These are phyloP conservation scores for Homarus americanus DNA, from an alignment of 1,140 invertebrate species.

Conservation along the genomic window DNA sequence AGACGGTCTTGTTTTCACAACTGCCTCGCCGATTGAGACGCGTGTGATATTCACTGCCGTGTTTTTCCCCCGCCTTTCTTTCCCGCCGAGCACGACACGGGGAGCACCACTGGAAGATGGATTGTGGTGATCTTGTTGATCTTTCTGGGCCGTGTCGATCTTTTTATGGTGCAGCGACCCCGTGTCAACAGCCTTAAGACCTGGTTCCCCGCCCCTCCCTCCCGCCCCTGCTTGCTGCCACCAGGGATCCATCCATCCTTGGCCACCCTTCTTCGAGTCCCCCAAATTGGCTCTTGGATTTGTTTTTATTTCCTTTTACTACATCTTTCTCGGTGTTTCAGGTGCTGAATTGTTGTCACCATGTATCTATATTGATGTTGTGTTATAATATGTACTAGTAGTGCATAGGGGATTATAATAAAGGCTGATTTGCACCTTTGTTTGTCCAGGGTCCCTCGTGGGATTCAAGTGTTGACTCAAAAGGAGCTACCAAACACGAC, in stretches of 20 bases:
- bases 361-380: slow-evolving; percentile 46
- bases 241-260: slow-evolving; percentile 65
- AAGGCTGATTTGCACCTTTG: slow-evolving; percentile 53
- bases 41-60: slow-evolving; percentile 27
- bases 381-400: not conserved
- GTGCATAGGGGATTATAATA: slow-evolving; percentile 38
- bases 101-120: slow-evolving; percentile 52
- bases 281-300: slow-evolving; percentile 60
- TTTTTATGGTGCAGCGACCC: slow-evolving; percentile 57
- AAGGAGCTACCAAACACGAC: slow-evolving; percentile 61
- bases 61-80: not conserved
- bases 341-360: not conserved
- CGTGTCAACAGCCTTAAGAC: slow-evolving; percentile 12
- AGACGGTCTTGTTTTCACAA: slow-evolving; percentile 10
- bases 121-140: slow-evolving; percentile 56
- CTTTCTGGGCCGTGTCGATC: slow-evolving; percentile 57
- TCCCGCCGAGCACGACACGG: slow-evolving; percentile 28
- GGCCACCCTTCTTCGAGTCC: slow-evolving; percentile 16
- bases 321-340: not conserved
- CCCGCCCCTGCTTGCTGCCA: slow-evolving; percentile 38
- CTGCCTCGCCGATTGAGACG: slow-evolving; percentile 13
- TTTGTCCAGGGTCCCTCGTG: slow-evolving; percentile 61
- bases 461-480: slow-evolving; percentile 69
- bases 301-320: slow-evolving; percentile 23
- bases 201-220: not conserved